Conservation (phyloP, 2,113 vertebrate species). For the Gopherus flavomarginatus region DNA sequence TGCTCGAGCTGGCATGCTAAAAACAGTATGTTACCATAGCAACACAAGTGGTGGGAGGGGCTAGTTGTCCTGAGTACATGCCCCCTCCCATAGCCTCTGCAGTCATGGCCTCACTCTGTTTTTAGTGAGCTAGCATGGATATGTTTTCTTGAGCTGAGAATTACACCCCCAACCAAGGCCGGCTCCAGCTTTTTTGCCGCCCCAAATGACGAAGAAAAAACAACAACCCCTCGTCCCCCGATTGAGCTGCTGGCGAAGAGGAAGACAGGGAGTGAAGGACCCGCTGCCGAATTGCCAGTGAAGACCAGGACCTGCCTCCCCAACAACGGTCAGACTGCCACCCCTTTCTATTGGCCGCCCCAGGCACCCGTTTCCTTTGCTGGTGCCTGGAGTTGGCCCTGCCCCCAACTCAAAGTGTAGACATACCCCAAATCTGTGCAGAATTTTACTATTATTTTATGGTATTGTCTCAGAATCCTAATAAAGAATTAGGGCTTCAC, state of each 20-base stretch:
- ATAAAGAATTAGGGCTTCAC: background rate
- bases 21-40: background rate
- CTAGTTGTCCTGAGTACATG: background rate
- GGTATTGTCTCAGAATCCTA: background rate
- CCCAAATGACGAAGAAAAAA: too few relatives aligned
- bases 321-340: too few relatives aligned
- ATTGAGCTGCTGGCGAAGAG: too few relatives aligned
- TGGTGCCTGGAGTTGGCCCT: too few relatives aligned
- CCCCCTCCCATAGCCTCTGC: background rate
- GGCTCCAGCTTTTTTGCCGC: too few relatives aligned
- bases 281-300: too few relatives aligned
- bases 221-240: too few relatives aligned
- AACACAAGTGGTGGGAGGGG: background rate
- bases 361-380: too few relatives aligned
- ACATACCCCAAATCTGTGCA: background rate
- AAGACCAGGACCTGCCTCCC: too few relatives aligned
- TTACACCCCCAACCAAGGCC: background rate
- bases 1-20: background rate
- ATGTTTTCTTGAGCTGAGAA: background rate
- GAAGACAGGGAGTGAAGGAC: too few relatives aligned
- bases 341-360: too few relatives aligned
- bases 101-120: background rate
- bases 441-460: background rate
- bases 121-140: background rate
- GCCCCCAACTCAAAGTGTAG: background rate